Percentiles rank a stretch among this genome's conserved stretches.
These are phyloP conservation scores for Drosophila hamatofila DNA, from an alignment of 2,888 invertebrate genomes.

Conservation along the genomic window DNA sequence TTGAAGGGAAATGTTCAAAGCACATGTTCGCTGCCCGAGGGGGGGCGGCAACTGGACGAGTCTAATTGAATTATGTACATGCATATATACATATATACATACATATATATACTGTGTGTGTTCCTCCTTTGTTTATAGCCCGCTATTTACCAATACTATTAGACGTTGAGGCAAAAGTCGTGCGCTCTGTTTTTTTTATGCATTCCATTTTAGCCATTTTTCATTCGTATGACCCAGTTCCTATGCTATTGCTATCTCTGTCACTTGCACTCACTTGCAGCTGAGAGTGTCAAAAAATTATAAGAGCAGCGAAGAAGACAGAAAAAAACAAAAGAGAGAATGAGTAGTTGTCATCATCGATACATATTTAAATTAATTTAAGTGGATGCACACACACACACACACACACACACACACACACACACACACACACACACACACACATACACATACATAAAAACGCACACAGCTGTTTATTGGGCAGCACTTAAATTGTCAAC, in stretches of 20 bases:
- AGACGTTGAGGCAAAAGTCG: slow-evolving; percentile 43
- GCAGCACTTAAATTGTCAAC: slow-evolving; percentile 40
- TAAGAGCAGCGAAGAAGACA: slow-evolving; percentile 11
- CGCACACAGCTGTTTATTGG: slow-evolving; percentile 25
- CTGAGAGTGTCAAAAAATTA: slow-evolving; percentile 35
- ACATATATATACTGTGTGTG: neutral
- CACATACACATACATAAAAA: neutral
- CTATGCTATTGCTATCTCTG: slow-evolving; percentile 27
- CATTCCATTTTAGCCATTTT: slow-evolving; percentile 50
- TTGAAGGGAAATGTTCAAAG: slow-evolving; percentile 76
- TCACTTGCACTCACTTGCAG: slow-evolving; percentile 48
- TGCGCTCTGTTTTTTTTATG: slow-evolving; percentile 45
- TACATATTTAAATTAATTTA: slow-evolving; percentile 46
- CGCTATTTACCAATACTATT: slow-evolving; percentile 58
- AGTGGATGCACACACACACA: slow-evolving; percentile 14
- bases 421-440: slow-evolving; percentile 1
- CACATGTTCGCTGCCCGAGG: slow-evolving; percentile 42
- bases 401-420: slow-evolving; percentile 12
- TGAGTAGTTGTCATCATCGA: slow-evolving; percentile 56
- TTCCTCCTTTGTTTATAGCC: slow-evolving; percentile 27
- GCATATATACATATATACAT: neutral
- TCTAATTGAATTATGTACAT: slow-evolving; percentile 71
- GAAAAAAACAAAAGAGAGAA: slow-evolving; percentile 10
- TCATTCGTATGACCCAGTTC: slow-evolving; percentile 67
- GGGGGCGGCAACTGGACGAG: neutral